These are phyloP conservation scores for Mythimna albipuncta DNA, from an alignment of 2,888 invertebrate species.

Conservation along the genomic window DNA sequence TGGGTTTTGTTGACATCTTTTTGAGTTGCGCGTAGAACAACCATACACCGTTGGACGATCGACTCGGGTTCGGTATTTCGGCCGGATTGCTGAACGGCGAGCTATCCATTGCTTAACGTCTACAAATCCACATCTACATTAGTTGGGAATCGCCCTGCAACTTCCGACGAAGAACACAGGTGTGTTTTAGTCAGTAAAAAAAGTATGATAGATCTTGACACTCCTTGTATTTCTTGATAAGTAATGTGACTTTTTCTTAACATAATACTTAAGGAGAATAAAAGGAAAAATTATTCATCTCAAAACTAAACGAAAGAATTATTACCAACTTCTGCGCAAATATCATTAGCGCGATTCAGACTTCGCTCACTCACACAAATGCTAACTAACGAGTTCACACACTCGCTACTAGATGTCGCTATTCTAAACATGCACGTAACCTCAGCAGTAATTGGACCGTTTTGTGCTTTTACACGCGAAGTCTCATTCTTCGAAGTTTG, in stretches of 20 bases:
- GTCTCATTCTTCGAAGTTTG: constrained; percentile 51
- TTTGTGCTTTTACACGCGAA: constrained; percentile 42
- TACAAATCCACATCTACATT: no score
- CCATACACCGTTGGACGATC: no score
- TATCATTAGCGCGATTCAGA: constrained; percentile 39
- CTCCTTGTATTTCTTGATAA: background rate
- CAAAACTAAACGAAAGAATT: constrained; percentile 2
- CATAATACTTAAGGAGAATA: background rate
- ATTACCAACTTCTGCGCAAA: constrained; percentile 26
- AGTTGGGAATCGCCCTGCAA: no score
- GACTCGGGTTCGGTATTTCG: no score
- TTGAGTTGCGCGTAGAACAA: no score
- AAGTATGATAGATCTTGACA: no score
- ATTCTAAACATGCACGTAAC: constrained; percentile 42
- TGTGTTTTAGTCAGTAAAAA: no score
- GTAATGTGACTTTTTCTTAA: background rate
- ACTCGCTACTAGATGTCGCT: constrained; percentile 45
- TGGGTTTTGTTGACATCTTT: no score
- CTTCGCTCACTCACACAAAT: constrained; percentile 1
- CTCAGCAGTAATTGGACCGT: constrained; percentile 57
- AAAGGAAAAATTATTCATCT: background rate
- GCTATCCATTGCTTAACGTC: no score
- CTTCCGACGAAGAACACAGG: no score
- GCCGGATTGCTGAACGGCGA: no score
- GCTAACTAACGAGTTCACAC: constrained; percentile 34